Evolutionary conservation across 2,797 vertebrate genomes (phyloP).

Genomic region (Centropyge bicolor): DNA sequence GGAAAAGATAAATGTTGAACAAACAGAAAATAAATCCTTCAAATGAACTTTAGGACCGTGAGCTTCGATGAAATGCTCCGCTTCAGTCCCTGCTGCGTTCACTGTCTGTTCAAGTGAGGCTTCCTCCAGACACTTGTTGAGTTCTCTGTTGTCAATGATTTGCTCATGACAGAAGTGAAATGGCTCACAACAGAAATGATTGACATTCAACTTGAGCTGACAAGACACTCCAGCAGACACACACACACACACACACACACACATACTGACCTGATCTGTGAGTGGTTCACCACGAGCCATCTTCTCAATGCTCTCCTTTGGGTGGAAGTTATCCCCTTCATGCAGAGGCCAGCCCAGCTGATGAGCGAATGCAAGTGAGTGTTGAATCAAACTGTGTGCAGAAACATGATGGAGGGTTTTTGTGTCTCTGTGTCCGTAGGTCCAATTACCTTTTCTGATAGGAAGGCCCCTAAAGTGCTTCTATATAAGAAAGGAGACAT

Average conservation of each 20-base stretch:
- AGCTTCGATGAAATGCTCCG: constrained; percentile 18
- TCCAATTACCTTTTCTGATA: constrained; percentile 86
- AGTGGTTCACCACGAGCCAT: constrained; percentile 90
- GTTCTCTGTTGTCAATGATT: constrained; percentile 32
- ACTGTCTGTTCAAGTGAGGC: constrained; percentile 29
- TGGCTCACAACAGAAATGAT: constrained; percentile 23
- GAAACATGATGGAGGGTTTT: constrained; percentile 7
- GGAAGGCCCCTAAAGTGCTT: constrained; percentile 83
- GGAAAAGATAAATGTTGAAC: constrained; percentile 40
- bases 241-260: constrained; percentile 12
- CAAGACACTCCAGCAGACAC: constrained; percentile 17
- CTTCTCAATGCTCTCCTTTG: constrained; percentile 88
- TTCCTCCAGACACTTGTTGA: constrained; percentile 35
- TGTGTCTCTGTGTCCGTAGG: not conserved
- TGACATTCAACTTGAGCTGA: constrained; percentile 31
- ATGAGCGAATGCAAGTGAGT: constrained; percentile 5
- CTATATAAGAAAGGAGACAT: constrained; percentile 69
- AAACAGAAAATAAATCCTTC: constrained; percentile 38
- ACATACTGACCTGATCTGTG: constrained; percentile 88
- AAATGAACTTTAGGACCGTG: constrained; percentile 19
- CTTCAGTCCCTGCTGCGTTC: constrained; percentile 11
- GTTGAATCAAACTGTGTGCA: not conserved
- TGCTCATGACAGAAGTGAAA: constrained; percentile 16
- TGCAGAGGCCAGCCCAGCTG: constrained; percentile 92
- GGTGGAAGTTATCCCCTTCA: constrained; percentile 92